A percentile compares a stretch with the other conserved stretches of the same genome.
phyloP scores from a whole-genome alignment of 92 coral and sea anemone genomes.

The Pocillopora grandis region DNA sequence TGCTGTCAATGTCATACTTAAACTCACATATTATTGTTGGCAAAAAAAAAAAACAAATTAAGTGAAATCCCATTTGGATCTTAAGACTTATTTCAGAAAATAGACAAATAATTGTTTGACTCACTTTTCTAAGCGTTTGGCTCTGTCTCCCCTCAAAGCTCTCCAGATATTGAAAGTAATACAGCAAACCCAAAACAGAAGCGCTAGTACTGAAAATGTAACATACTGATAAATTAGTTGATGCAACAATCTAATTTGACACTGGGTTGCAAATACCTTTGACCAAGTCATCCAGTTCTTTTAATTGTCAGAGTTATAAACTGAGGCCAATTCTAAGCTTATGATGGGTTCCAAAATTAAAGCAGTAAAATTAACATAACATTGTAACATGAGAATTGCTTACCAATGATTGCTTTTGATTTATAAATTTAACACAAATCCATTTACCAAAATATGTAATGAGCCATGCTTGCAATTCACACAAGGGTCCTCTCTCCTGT shows the following conservation, averaged over 20 bases:
- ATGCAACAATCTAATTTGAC: not conserved
- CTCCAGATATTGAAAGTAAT: slow-evolving; percentile 92
- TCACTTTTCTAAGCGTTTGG: slow-evolving; percentile 85
- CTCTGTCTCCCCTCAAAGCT: slow-evolving; percentile 80
- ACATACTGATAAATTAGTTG: not conserved
- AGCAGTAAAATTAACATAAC: too few relatives aligned
- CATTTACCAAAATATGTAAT: slow-evolving; percentile 28
- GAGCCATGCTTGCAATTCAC: slow-evolving; percentile 36
- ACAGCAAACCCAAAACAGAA: slow-evolving; percentile 91
- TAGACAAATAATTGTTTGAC: not conserved
- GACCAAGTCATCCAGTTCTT: too few relatives aligned
- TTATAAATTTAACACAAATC: not conserved
- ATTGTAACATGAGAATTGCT: too few relatives aligned
- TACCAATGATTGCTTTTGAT: too few relatives aligned
- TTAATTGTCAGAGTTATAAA: too few relatives aligned
- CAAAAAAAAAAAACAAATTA: not conserved
- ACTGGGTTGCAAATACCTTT: too few relatives aligned
- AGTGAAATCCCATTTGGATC: not conserved
- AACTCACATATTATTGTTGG: not conserved
- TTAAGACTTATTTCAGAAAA: not conserved
- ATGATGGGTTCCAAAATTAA: too few relatives aligned
- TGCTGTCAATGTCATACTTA: too few relatives aligned
- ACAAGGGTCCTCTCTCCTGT: slow-evolving; percentile 27
- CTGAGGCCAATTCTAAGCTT: too few relatives aligned
- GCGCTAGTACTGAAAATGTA: slow-evolving; percentile 63